phyloP scores from a whole-genome alignment of 1,140 invertebrate genomes.

The Lasaia peninsularis region DNA sequence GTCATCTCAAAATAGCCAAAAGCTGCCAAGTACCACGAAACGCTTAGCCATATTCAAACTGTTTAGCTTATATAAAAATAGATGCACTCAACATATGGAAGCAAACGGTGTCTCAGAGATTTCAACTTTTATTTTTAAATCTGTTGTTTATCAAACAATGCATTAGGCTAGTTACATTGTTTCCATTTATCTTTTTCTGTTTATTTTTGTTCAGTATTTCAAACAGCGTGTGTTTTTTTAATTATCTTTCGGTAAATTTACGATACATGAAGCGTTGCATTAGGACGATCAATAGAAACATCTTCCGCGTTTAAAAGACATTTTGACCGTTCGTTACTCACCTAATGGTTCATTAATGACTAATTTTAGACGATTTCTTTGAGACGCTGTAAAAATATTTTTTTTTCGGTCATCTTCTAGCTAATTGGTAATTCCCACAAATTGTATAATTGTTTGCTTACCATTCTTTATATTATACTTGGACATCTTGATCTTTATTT shows the following conservation, averaged over 20 bases:
- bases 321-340: slow-evolving; percentile 21
- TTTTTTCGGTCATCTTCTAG: not conserved
- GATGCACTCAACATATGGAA: slow-evolving; percentile 46
- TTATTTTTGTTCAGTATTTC: slow-evolving; percentile 22
- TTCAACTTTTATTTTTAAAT: slow-evolving; percentile 45
- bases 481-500: not conserved
- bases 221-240: slow-evolving; percentile 25
- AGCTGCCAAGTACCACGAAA: slow-evolving; percentile 44
- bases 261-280: slow-evolving; percentile 19
- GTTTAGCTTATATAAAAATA: slow-evolving; percentile 62
- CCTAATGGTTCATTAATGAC: slow-evolving; percentile 29
- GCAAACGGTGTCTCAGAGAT: slow-evolving; percentile 25
- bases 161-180: slow-evolving; percentile 41
- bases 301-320: slow-evolving; percentile 13
- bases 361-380: slow-evolving; percentile 24
- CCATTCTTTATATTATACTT: not conserved
- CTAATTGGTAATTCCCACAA: not conserved
- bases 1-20: slow-evolving; percentile 51
- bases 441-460: slow-evolving; percentile 1
- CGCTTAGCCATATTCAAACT: slow-evolving; percentile 52
- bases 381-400: not conserved
- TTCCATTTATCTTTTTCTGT: slow-evolving; percentile 34
- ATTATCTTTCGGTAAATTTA: slow-evolving; percentile 30
- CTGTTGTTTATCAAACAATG: slow-evolving; percentile 59
- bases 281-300: slow-evolving; percentile 17